Evolutionary conservation across 2,888 invertebrate species (phyloP).

Genomic region (Cheiracanthium punctorium): DNA sequence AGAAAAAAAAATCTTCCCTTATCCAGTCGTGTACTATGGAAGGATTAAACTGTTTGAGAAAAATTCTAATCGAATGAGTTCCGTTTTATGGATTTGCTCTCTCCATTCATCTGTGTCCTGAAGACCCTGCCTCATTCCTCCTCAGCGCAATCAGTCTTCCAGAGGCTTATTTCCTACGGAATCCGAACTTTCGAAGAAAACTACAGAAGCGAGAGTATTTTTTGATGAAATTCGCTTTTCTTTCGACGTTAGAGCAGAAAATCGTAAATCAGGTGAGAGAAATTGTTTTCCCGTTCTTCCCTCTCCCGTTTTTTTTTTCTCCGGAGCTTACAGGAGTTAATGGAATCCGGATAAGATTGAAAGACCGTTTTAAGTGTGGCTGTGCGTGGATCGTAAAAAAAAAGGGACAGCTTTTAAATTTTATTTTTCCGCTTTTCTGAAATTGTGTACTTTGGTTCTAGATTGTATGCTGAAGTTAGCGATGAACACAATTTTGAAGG

Average conservation of each 20-base stretch:
- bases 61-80: constrained; percentile 19
- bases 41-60: constrained; percentile 8
- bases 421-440: too few species aligned
- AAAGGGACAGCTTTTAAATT: too few species aligned
- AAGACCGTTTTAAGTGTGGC: too few species aligned
- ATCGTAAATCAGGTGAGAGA: constrained; percentile 17
- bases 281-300: neutral
- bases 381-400: too few species aligned
- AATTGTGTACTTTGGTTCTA: too few species aligned
- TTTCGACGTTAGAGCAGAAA: neutral
- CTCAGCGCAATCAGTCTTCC: neutral
- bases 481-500: too few species aligned
- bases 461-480: too few species aligned
- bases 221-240: constrained; percentile 9
- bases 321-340: neutral
- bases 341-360: neutral
- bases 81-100: constrained; percentile 20
- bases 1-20: neutral
- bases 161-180: neutral
- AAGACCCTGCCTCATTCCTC: neutral
- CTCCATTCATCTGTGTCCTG: constrained; percentile 34
- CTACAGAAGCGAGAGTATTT: neutral
- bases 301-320: neutral
- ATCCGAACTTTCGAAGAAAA: neutral
- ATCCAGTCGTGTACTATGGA: neutral